A percentile compares a stretch with the other conserved stretches of the same genome.
These are phyloP conservation scores for Plusia festucae DNA, from an alignment of 2,888 invertebrate species.

Conservation along the genomic window DNA sequence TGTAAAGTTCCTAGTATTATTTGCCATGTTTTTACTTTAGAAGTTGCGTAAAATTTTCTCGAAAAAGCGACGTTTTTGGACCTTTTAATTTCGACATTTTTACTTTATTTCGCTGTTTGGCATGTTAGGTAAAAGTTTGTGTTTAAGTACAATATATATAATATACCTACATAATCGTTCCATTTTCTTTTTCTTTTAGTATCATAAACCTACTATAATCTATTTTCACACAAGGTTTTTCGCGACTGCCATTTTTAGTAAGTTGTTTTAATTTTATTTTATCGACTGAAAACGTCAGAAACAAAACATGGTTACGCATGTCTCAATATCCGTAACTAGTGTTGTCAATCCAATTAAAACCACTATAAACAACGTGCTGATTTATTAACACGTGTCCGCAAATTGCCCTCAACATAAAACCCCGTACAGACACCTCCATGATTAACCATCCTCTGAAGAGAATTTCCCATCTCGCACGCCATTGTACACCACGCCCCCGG, in stretches of 20 bases:
- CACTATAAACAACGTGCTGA: background rate
- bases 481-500: constrained; percentile 40
- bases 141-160: too few relatives aligned
- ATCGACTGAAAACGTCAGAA: too few relatives aligned
- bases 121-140: too few relatives aligned
- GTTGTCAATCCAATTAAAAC: background rate
- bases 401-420: background rate
- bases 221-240: too few relatives aligned
- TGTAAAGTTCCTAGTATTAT: constrained; percentile 14
- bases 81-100: background rate
- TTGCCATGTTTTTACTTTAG: constrained; percentile 8
- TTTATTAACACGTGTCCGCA: background rate
- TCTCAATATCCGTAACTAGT: too few relatives aligned
- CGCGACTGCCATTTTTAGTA: too few relatives aligned
- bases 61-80: background rate
- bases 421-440: constrained; percentile 18
- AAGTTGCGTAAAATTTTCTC: background rate
- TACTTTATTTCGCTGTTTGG: background rate
- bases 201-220: too few relatives aligned
- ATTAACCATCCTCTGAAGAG: constrained; percentile 31
- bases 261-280: too few relatives aligned
- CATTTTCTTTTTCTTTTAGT: too few relatives aligned
- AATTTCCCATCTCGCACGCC: constrained; percentile 32
- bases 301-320: too few relatives aligned
- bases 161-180: too few relatives aligned